Percentiles rank a stretch among this genome's conserved stretches.
phyloP scores from a whole-genome alignment of 2,113 vertebrate genomes.

The Chamaetylas fuelleborni region DNA sequence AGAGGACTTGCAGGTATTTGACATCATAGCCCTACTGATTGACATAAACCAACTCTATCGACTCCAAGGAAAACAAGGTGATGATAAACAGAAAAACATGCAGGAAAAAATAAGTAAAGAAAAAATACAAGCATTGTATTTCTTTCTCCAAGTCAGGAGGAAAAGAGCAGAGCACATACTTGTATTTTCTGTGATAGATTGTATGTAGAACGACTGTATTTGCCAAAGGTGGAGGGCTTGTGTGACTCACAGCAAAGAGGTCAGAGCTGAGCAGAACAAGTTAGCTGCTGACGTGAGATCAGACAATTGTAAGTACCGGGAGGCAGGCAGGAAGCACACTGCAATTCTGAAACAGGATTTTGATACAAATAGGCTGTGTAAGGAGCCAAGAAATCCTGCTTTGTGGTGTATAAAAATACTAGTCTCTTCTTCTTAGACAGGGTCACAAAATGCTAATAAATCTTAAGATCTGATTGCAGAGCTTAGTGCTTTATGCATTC shows the following conservation, averaged over 20 bases:
- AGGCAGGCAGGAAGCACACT: neutral
- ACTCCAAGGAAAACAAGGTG: neutral
- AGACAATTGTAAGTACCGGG: neutral
- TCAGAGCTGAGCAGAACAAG: neutral
- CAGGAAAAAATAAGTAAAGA: neutral
- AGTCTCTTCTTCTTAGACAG: neutral
- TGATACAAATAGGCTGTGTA: neutral
- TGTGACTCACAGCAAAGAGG: slow-evolving; percentile 9
- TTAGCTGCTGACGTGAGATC: neutral
- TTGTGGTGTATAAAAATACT: neutral
- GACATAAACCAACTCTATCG: neutral
- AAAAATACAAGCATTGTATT: neutral
- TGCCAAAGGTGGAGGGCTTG: slow-evolving; percentile 46
- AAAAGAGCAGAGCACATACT: neutral
- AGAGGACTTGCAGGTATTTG: neutral
- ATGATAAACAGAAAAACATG: neutral
- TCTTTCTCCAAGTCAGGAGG: neutral
- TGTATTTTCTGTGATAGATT: neutral
- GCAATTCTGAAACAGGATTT: neutral
- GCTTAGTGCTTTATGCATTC: neutral
- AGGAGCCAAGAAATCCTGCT: neutral
- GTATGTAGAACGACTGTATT: neutral
- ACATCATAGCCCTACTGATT: neutral
- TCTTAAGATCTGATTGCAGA: neutral
- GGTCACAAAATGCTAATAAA: neutral